Evolutionary conservation across 2,797 vertebrate species (phyloP), one percentile per base, ranked within the genome.

Genomic region (Nyctalus aviator): DNA sequence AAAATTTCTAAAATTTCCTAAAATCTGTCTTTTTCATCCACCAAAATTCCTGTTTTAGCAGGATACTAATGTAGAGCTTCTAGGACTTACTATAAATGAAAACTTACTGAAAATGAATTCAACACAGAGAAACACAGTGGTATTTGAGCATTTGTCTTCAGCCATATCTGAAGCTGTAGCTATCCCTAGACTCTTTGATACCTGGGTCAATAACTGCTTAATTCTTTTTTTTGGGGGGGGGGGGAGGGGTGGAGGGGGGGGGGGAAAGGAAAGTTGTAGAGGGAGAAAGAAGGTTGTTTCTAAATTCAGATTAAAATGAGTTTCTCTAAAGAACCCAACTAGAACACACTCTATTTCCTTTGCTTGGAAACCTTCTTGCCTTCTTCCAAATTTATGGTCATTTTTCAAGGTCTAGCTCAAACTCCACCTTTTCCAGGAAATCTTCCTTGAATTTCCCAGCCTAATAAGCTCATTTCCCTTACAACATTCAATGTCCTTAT

Each of bases 401-500:
- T 32, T 78, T 90, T 84, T 77, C 64, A 88, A 95, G 64, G 17
- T 18, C 20, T 17, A 81, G 12, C 2, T 95, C 76, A 55, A 84
- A 46, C 57, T 13, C 64, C 64, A 59, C 91, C 84, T 78, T 32
- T 95, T 94, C 84, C 83, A 96, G 94, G 89, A 94, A 96, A 81
- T 87, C 91, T 87, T 95, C 72, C 53, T 93, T 71, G 62, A 82
- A 71, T n/a, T 73, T 79, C 30, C 32, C 71, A 57, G 15, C 30
- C 86, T 55, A 64, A 78, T 81, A 48, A 92, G 10, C n/a, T 90
- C 73, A 90, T 55, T 88, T 94, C 41, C 66, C 83, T 77, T 81
- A 73, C 17, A 87, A 41, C 41, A 77, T 10, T 64, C 30, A 12
- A 2, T 73, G 78, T 91, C 94, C 87, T 76, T 93, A 44, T 62